Conservation (phyloP, 2,113 vertebrate species). For the Bucco capensis region DNA sequence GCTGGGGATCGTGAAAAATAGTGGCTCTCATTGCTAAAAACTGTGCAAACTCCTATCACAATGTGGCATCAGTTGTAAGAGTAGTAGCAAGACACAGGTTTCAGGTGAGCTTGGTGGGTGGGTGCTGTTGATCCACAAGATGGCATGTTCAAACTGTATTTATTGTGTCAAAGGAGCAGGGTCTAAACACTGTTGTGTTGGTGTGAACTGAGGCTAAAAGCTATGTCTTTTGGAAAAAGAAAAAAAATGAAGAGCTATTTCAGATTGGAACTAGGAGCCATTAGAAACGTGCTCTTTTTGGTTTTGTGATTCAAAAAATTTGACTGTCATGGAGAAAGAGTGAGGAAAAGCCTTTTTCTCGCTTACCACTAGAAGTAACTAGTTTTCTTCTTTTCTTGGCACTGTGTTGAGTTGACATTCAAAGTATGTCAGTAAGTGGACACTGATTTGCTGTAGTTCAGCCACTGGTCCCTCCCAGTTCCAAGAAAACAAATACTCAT, state of each 20-base stretch:
- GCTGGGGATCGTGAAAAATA: background rate
- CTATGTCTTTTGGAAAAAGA: background rate
- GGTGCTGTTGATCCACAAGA: background rate
- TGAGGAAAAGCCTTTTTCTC: background rate
- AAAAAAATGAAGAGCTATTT: background rate
- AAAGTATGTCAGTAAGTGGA: background rate
- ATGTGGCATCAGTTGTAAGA: background rate
- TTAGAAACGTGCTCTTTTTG: background rate
- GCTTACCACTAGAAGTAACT: background rate
- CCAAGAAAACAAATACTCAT: background rate
- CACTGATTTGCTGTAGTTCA: background rate
- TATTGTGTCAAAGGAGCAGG: background rate
- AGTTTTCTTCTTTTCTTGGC: background rate
- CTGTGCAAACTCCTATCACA: background rate
- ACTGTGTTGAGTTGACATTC: background rate
- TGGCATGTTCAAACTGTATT: background rate
- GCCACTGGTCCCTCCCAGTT: background rate
- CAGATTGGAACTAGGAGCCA: background rate
- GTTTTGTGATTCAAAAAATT: background rate
- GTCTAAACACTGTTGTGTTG: background rate
- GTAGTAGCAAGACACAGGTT: background rate
- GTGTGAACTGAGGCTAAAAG: background rate
- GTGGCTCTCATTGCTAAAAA: background rate
- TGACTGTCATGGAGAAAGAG: background rate
- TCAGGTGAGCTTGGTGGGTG: background rate